Evolutionary conservation across 1,140 invertebrate species (phyloP).

Genomic region (Drosophila santomea): DNA sequence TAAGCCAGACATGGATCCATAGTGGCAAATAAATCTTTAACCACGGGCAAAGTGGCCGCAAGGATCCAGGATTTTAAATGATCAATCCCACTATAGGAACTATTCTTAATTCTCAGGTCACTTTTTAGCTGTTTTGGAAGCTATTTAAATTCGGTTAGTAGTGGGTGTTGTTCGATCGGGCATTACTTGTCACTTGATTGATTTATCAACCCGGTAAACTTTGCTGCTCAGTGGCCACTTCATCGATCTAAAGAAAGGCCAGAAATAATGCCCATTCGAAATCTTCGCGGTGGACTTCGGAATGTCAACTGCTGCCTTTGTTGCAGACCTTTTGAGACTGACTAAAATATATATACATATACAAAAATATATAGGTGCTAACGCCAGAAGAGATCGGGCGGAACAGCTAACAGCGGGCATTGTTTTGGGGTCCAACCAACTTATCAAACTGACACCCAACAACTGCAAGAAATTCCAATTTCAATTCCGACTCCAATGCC

Average conservation of each 20-base stretch:
- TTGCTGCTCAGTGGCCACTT: conserved; percentile 5
- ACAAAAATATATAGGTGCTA: conserved; percentile 11
- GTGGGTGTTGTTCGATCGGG: conserved; percentile 14
- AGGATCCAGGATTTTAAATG: neutral
- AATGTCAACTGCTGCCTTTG: conserved; percentile 21
- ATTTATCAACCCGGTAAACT: conserved; percentile 27
- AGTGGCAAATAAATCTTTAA: conserved; percentile 39
- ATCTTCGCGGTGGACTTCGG: neutral
- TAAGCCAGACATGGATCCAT: conserved; percentile 21
- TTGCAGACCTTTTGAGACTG: neutral
- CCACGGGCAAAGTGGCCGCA: conserved; percentile 13
- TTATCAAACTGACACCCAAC: conserved; percentile 80
- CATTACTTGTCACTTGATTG: conserved; percentile 33
- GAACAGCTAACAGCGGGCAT: conserved; percentile 20
- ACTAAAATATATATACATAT: conserved; percentile 1
- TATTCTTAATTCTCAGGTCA: no score
- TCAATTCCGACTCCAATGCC: conserved; percentile 53
- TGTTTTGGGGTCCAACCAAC: conserved; percentile 43
- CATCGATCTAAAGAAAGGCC: conserved; percentile 7
- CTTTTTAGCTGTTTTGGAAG: no score
- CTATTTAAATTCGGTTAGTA: neutral
- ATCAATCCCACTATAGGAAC: neutral
- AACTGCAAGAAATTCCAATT: conserved; percentile 76
- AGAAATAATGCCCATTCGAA: neutral
- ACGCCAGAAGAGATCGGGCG: conserved; percentile 24